Base-by-base conservation (phyloP, 2,797 vertebrate genomes). In the Gobionotothen gibberifrons region DNA sequence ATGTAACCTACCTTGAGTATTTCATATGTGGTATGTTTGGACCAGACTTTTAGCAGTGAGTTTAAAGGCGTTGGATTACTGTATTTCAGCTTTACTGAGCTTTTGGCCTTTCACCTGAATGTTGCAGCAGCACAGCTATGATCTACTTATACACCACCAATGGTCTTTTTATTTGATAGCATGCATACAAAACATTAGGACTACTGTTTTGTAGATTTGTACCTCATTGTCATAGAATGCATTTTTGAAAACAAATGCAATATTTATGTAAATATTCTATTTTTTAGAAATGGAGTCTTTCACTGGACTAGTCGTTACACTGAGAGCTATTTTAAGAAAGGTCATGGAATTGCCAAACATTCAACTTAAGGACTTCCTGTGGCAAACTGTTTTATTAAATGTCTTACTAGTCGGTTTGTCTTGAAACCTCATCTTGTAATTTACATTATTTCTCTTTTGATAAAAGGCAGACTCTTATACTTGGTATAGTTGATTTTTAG, bases 291-390 rank as follows among this genome's bases (percentile, higher is more conserved):
- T 49, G 13, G 54, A 77, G 69, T 83, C 63, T 81, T 66, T 79
- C 69, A 89, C 87, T 93, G 90, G 69, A 89, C 44, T 67, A 90
- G 91, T 94, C 85, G 17, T 43, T 69, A 92, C 92, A 94, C 93
- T 93, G 92, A 75, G 66, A 59, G 21, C 59, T 72, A 62, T 64
- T 12, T 64, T 64, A 65, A 60, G 32, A 74, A 72, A 71, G 29
- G 63, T 87, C 49, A 78, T 70, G 60, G 73, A 61, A 11, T 78
- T 72, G 57, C 85, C 87, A 85, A 89, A 89, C 70, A 26, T 68
- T 66, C 58, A 72, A 69, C 29, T 19, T 60, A 22, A 72, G 68
- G 19, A 62, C 36, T 66, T 81, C 42, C 59, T 84, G 56, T 82
- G 83, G 66, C 72, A 2, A 78, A 64, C 22, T 46, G 13, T 67